Percentiles rank a stretch among this genome's conserved stretches.
phyloP scores from a whole-genome alignment of 2,113 vertebrate genomes.

The Jaculus jaculus region DNA sequence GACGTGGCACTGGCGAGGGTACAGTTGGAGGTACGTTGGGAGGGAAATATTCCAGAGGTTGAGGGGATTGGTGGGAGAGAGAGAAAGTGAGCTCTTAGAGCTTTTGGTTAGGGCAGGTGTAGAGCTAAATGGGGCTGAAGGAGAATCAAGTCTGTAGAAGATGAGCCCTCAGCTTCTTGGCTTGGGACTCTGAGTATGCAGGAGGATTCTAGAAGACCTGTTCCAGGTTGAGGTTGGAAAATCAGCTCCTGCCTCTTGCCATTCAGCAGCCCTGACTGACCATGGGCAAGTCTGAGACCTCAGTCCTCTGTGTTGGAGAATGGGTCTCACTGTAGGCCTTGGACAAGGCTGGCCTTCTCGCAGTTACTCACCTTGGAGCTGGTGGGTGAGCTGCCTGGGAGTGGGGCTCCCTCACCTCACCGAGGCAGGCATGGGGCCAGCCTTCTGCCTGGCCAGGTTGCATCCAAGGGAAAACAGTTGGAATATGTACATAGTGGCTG shows the following conservation, averaged over 20 bases:
- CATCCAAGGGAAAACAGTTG: conserved; percentile 35
- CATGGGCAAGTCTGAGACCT: neutral
- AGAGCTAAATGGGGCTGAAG: neutral
- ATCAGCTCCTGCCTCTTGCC: neutral
- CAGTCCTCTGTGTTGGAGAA: neutral
- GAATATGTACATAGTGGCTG: conserved; percentile 51
- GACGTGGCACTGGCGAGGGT: neutral
- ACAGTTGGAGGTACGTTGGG: neutral
- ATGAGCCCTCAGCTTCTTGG: neutral
- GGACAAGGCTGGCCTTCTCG: neutral
- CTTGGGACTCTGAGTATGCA: neutral
- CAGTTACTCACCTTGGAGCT: neutral
- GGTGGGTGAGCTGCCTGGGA: no score
- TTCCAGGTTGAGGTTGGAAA: neutral
- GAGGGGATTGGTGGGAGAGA: neutral
- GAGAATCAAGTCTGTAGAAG: neutral
- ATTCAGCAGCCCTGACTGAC: neutral
- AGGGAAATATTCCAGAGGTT: neutral
- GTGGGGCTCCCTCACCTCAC: neutral
- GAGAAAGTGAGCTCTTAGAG: neutral
- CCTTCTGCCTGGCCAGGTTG: neutral
- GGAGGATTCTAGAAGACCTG: neutral
- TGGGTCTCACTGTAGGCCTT: neutral
- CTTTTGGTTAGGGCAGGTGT: neutral
- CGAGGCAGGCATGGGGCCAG: neutral